Evolutionary conservation across 1,140 invertebrate species (phyloP).

Genomic region (Neocloeon triangulifer): DNA sequence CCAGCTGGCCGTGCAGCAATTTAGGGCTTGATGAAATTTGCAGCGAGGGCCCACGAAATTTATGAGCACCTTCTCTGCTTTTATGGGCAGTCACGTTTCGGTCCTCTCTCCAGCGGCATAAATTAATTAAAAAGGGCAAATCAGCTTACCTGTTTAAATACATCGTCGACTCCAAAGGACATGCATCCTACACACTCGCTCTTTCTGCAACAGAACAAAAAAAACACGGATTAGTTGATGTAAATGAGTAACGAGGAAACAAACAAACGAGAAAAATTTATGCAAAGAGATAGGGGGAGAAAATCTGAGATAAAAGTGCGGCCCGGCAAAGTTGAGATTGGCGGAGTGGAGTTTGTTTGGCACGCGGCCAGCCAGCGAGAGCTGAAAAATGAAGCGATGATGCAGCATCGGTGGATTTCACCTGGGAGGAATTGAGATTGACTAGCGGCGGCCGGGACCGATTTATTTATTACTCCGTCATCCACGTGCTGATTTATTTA

Average conservation of each 20-base stretch:
- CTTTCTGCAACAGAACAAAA: constrained; percentile 27
- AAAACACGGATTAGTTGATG: constrained; percentile 13
- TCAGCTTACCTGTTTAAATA: constrained; percentile 29
- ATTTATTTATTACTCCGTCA: background rate
- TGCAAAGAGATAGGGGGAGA: too few relatives aligned
- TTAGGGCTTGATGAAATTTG: background rate
- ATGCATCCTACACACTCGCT: constrained; percentile 60
- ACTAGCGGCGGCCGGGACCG: too few relatives aligned
- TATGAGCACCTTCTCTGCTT: background rate
- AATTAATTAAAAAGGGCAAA: background rate
- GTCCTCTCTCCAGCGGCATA: background rate
- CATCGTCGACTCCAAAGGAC: constrained; percentile 46
- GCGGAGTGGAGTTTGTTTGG: background rate
- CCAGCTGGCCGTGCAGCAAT: background rate
- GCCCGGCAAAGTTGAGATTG: too few relatives aligned
- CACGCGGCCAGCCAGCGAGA: background rate
- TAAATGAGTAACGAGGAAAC: too few relatives aligned
- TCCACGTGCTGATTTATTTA: too few relatives aligned
- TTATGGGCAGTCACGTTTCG: too few relatives aligned
- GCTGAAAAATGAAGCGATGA: background rate
- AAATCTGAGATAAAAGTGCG: too few relatives aligned
- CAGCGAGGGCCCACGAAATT: background rate
- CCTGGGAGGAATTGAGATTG: too few relatives aligned
- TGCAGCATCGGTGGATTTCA: background rate
- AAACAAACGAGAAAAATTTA: too few relatives aligned